Percentiles rank a stretch among this genome's conserved stretches.
These are phyloP conservation scores for Akabosia matsudoensis DNA, from an alignment of 1,140 invertebrate genomes.

Conservation along the genomic window DNA sequence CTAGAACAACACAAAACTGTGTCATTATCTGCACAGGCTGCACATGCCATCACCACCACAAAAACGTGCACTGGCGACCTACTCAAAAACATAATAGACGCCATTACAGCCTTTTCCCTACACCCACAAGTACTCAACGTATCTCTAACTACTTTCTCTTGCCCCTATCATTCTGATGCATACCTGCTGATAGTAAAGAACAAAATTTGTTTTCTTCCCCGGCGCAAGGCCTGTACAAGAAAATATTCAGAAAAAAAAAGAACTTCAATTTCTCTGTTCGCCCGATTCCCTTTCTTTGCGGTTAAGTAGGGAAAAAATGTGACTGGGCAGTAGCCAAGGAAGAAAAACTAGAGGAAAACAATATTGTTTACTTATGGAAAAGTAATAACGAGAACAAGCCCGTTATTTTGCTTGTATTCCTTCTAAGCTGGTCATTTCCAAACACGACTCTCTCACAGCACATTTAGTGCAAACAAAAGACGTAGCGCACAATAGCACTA, in stretches of 20 bases:
- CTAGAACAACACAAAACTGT: neutral
- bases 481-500: neutral
- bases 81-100: conserved; percentile 2
- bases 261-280: neutral
- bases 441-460: no score
- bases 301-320: no score
- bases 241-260: no score
- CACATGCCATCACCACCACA: neutral
- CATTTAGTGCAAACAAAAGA: neutral
- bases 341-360: no score
- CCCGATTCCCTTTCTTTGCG: no score
- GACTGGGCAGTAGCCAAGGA: no score
- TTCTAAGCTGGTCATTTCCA: no score
- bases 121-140: neutral
- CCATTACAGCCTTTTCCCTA: neutral
- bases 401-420: no score
- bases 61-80: neutral
- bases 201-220: no score
- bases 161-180: neutral
- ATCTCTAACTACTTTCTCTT: neutral
- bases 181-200: neutral
- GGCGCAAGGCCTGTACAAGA: no score
- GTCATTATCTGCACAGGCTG: neutral
- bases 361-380: no score
- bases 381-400: no score